Percentiles rank a stretch among this genome's conserved stretches.
phyloP scores from a whole-genome alignment of 2,797 vertebrate species.

The Graptemys geographica region DNA sequence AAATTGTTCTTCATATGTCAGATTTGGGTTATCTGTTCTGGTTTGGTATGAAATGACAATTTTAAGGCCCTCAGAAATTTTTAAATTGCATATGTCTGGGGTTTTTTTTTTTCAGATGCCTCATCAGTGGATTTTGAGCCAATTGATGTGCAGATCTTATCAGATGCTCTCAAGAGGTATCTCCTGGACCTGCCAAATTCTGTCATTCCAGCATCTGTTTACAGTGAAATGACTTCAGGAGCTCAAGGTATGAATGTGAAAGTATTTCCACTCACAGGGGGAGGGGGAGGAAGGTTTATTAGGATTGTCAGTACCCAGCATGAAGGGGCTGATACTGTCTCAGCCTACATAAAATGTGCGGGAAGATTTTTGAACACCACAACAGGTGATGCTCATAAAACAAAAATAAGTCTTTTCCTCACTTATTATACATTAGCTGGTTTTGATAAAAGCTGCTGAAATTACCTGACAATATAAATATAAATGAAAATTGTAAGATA shows the following conservation, averaged over 20 bases:
- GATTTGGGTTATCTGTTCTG: background rate
- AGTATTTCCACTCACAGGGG: slow-evolving; percentile 4
- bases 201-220: slow-evolving; percentile 88
- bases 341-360: background rate
- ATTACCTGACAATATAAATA: background rate
- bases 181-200: slow-evolving; percentile 95
- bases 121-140: slow-evolving; percentile 87
- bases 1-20: background rate
- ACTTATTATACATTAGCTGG: background rate
- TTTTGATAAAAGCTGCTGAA: background rate
- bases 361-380: background rate
- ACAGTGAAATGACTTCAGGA: slow-evolving; percentile 90
- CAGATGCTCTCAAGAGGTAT: slow-evolving; percentile 92
- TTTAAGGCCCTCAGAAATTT: background rate
- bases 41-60: background rate
- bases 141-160: slow-evolving; percentile 89
- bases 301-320: background rate
- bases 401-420: background rate
- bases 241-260: slow-evolving; percentile 86
- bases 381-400: background rate
- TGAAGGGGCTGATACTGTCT: background rate
- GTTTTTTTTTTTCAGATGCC: slow-evolving; percentile 67
- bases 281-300: background rate
- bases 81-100: slow-evolving; percentile 15
- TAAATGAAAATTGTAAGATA: background rate